These are phyloP conservation scores for Cydia amplana DNA, from an alignment of 1,140 invertebrate genomes.

Conservation along the genomic window DNA sequence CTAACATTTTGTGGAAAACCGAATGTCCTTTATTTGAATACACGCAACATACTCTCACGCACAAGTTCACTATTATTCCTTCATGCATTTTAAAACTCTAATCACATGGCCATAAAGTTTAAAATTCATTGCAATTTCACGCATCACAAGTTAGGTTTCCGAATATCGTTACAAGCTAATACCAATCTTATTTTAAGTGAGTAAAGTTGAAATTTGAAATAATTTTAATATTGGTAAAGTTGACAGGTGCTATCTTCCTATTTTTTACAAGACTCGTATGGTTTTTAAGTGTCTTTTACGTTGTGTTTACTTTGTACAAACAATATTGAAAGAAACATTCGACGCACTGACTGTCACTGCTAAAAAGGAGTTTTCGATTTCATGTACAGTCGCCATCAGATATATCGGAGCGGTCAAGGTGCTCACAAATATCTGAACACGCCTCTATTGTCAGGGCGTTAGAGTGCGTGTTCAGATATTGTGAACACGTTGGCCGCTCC, in stretches of 20 bases:
- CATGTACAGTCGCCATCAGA: no score
- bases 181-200: neutral
- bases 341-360: neutral
- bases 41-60: conserved; percentile 8
- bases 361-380: neutral
- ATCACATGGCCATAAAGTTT: neutral
- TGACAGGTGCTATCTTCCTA: neutral
- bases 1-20: neutral
- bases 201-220: neutral
- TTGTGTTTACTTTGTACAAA: neutral
- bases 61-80: neutral
- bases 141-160: neutral
- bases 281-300: neutral
- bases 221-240: neutral
- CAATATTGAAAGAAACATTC: neutral
- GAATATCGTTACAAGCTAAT: neutral
- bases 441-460: no score
- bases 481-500: no score
- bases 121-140: neutral
- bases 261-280: neutral
- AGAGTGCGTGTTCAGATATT: no score
- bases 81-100: neutral
- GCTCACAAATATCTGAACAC: no score
- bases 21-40: neutral
- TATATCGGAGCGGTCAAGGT: no score